Percentiles rank a stretch among this genome's conserved stretches.
Evolutionary conservation across 2,113 vertebrate species (phyloP).

Genomic region (Solea solea): DNA sequence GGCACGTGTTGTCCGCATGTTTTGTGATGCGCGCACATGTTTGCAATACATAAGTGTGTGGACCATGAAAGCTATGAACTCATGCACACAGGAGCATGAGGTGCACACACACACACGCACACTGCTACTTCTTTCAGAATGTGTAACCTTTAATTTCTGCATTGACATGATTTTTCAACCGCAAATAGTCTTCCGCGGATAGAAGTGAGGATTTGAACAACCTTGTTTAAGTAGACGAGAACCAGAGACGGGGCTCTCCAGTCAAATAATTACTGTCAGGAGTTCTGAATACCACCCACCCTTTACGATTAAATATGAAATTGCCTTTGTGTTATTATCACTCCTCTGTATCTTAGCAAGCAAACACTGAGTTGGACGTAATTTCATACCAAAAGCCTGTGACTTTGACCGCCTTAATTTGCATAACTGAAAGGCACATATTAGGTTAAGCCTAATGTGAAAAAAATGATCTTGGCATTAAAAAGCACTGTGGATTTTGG

Average conservation of each 20-base stretch:
- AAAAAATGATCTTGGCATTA: too few species aligned
- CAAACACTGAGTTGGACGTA: too few species aligned
- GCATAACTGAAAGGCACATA: too few species aligned
- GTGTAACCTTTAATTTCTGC: background rate
- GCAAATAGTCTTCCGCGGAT: background rate
- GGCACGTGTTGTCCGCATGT: background rate
- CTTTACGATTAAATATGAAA: too few species aligned
- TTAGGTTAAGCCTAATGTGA: too few species aligned
- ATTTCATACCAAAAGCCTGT: too few species aligned
- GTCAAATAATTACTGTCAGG: background rate
- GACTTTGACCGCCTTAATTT: too few species aligned
- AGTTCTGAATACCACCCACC: background rate
- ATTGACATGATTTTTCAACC: background rate
- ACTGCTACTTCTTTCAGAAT: background rate
- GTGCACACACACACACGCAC: background rate
- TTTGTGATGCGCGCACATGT: background rate
- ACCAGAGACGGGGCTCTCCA: background rate
- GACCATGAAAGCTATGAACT: background rate
- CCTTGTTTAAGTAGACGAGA: background rate
- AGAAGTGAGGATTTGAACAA: background rate
- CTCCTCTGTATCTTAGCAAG: too few species aligned
- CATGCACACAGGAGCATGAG: background rate
- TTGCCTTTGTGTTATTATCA: too few species aligned
- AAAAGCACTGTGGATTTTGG: too few species aligned
- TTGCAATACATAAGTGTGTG: background rate